Evolutionary conservation across 53 echinoderm and acorn worm genomes (phyloP), one percentile per base, ranked within the genome.

Genomic region (Temnopleurus reevesii): DNA sequence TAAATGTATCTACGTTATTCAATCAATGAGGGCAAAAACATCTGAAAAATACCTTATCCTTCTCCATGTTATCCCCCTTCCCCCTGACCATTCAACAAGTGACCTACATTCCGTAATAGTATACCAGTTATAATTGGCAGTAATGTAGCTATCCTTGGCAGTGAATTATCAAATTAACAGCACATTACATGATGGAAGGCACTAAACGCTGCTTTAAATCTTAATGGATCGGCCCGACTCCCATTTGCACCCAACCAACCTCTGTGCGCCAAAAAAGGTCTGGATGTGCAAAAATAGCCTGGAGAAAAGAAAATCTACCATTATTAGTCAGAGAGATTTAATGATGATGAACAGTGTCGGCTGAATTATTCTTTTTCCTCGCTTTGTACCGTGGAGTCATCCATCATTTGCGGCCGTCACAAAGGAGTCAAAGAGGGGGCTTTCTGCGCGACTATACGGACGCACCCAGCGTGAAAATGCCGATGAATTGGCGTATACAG

Each of bases 311-410:
- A 53, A 83, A 83, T 83, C 83, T 21, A 36, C 54, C 83, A 83
- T 83, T 83, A 83, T 83, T 83, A 83, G 83, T 83, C 56, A 83
- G 55, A 34, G 55, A 35, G 29, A 36, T n/a, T 18, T 83, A 83
- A 83, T 83, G 83, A 83, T 83, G 83, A 83, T 83, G 83, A 83
- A 83, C 83, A 51, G 55, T 55, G 71, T 71, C 41, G 71, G 19
- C 30, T 71, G 71, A 71, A 71, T 71, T 47, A 46, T 80, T 46
- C 80, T 51, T 80, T 53, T 49, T 47, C 30, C 26, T 29, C 28
- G 27, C 80, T 80, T 71, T 71, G 71, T 71, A 23, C 71, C 21
- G 19, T n/a, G 41, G 10, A 71, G 71, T 71, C 71, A 71, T 71
- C 71, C 36, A 71, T 71, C 71, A 71, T 38, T 36, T 38, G 71